phyloP scores from a whole-genome alignment of 2,888 invertebrate genomes.

The Acrobasis suavella region DNA sequence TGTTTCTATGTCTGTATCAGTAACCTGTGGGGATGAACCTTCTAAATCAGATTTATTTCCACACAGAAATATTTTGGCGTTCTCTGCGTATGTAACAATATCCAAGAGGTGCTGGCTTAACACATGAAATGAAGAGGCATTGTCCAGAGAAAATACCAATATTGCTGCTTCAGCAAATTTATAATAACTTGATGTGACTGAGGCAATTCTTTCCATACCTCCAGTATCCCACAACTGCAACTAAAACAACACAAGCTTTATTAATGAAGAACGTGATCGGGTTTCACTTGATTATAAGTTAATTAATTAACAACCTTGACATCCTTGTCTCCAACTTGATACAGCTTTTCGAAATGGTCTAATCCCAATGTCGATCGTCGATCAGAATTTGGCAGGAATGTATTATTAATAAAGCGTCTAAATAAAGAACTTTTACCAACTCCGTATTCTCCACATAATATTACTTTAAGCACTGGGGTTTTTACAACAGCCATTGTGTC shows the following conservation, averaged over 20 bases:
- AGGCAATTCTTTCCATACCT: conserved; percentile 97
- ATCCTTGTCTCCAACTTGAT: conserved; percentile 88
- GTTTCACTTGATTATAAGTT: conserved; percentile 26
- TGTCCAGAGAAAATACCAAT: conserved; percentile 94
- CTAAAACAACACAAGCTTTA: conserved; percentile 68
- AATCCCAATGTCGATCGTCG: conserved; percentile 94
- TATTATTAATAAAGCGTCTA: conserved; percentile 93
- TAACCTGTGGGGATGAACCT: conserved; percentile 88
- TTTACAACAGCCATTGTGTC: conserved; percentile 89
- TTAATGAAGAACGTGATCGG: conserved; percentile 28
- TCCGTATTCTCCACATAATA: conserved; percentile 97
- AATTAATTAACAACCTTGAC: conserved; percentile 84
- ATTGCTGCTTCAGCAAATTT: conserved; percentile 97
- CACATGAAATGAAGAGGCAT: conserved; percentile 95
- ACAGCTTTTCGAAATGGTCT: conserved; percentile 94
- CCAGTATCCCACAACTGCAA: conserved; percentile 98
- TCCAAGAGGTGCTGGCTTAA: conserved; percentile 96
- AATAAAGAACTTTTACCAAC: conserved; percentile 97
- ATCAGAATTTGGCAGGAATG: conserved; percentile 92
- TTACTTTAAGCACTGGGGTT: conserved; percentile 94
- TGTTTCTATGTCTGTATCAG: conserved; percentile 93
- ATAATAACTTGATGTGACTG: conserved; percentile 97
- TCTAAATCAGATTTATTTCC: conserved; percentile 95
- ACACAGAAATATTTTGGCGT: conserved; percentile 96
- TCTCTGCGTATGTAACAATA: conserved; percentile 96